Evolutionary conservation across 2,888 invertebrate species (phyloP).

Genomic region (Phengaris arion): DNA sequence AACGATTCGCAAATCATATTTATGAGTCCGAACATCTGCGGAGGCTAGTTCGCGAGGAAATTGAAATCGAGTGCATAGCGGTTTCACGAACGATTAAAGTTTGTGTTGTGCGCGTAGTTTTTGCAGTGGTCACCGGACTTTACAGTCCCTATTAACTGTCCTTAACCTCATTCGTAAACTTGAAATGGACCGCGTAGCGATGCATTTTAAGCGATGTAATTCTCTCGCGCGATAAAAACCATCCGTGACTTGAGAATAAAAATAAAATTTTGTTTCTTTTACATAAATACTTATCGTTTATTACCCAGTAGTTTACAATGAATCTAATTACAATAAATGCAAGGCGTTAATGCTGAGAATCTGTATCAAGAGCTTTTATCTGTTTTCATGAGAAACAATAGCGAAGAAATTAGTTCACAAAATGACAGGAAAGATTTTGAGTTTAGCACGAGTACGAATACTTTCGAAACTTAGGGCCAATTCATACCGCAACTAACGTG

Average conservation of each 20-base stretch:
- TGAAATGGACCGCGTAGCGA: constrained; percentile 44
- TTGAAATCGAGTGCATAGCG: constrained; percentile 76
- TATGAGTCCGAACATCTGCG: constrained; percentile 74
- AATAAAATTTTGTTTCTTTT: background rate
- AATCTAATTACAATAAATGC: background rate
- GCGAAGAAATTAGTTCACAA: too few species aligned
- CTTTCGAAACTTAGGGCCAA: too few species aligned
- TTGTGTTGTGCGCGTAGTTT: constrained; percentile 72
- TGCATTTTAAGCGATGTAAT: constrained; percentile 23
- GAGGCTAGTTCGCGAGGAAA: constrained; percentile 70
- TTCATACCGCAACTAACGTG: too few species aligned
- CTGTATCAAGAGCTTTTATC: too few species aligned
- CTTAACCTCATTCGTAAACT: constrained; percentile 56
- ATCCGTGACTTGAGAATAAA: constrained; percentile 3
- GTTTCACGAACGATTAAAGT: constrained; percentile 77
- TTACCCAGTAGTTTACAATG: background rate
- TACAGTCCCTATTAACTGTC: constrained; percentile 57
- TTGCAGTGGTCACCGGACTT: constrained; percentile 67
- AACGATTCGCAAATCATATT: constrained; percentile 79
- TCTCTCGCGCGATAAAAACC: background rate
- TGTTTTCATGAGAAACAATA: too few species aligned
- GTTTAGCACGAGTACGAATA: too few species aligned
- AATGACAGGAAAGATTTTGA: too few species aligned
- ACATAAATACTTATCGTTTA: background rate
- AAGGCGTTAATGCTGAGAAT: too few species aligned